A percentile compares a stretch with the other conserved stretches of the same genome.
These are phyloP conservation scores for Philereme vetulata DNA, from an alignment of 2,888 invertebrate genomes.

Conservation along the genomic window DNA sequence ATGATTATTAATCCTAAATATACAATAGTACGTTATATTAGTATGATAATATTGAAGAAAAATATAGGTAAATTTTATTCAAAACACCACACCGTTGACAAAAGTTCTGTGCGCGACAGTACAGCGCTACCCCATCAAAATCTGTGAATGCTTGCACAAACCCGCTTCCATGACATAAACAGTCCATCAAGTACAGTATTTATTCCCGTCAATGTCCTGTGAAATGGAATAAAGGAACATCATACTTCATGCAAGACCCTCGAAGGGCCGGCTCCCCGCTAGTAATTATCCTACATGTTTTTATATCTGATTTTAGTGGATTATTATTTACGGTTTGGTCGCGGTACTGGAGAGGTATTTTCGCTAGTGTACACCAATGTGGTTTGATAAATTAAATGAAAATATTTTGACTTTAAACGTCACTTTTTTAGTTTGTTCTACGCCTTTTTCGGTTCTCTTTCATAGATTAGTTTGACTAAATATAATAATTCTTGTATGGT, in stretches of 20 bases:
- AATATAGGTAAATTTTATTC: no score
- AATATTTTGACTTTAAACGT: constrained; percentile 3
- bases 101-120: constrained; percentile 54
- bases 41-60: no score
- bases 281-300: constrained; percentile 83
- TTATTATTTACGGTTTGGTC: constrained; percentile 79
- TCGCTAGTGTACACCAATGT: constrained; percentile 34
- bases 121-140: constrained; percentile 78
- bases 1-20: no score
- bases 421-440: background rate
- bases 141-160: constrained; percentile 84
- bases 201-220: constrained; percentile 50
- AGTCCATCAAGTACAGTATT: constrained; percentile 73
- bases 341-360: constrained; percentile 40
- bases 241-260: constrained; percentile 67
- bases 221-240: constrained; percentile 49
- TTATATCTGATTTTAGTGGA: constrained; percentile 79
- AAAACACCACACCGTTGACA: background rate
- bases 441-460: background rate
- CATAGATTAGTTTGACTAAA: no score
- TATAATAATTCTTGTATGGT: no score
- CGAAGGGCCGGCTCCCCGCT: constrained; percentile 71
- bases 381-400: constrained; percentile 25
- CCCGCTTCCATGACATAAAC: constrained; percentile 83
- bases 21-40: no score